Percentiles rank a stretch among this genome's conserved stretches.
These are phyloP conservation scores for Eristalis pertinax DNA, from an alignment of 2,888 invertebrate genomes.

Conservation along the genomic window DNA sequence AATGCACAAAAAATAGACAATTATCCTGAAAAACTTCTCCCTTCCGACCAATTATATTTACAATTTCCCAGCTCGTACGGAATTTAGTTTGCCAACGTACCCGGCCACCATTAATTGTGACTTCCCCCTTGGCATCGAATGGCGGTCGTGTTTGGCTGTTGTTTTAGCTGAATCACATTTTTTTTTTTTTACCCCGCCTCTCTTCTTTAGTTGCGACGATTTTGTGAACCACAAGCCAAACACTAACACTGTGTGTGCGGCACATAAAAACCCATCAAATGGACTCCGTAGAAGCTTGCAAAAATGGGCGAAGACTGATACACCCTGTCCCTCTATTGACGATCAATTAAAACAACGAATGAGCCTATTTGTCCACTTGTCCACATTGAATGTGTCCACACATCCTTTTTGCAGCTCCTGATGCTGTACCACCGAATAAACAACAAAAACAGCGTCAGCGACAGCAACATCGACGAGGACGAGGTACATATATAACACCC, in stretches of 20 bases:
- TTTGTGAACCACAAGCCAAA: conserved; percentile 50
- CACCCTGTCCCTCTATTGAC: conserved; percentile 47
- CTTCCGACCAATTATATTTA: conserved; percentile 19
- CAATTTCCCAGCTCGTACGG: conserved; percentile 19
- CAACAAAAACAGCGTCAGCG: conserved; percentile 21
- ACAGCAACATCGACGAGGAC: background rate
- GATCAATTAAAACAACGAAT: conserved; percentile 66
- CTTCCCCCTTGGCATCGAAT: conserved; percentile 24
- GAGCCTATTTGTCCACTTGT: conserved; percentile 63
- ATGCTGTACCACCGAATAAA: conserved; percentile 46
- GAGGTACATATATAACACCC: background rate
- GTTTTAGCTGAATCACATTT: background rate
- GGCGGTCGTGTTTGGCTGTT: background rate
- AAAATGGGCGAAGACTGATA: conserved; percentile 6
- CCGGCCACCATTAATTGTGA: conserved; percentile 47
- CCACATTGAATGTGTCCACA: conserved; percentile 61
- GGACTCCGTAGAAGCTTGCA: conserved; percentile 6
- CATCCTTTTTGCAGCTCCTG: conserved; percentile 41
- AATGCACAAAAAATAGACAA: conserved; percentile 6
- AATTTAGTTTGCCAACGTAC: conserved; percentile 30
- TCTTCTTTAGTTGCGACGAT: conserved; percentile 6
- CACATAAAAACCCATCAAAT: conserved; percentile 33
- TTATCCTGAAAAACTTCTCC: background rate
- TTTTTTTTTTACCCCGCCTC: background rate
- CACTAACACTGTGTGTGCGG: conserved; percentile 4